Base-by-base conservation (phyloP, 1,140 invertebrate species). In the Temnothorax curvispinosus region DNA sequence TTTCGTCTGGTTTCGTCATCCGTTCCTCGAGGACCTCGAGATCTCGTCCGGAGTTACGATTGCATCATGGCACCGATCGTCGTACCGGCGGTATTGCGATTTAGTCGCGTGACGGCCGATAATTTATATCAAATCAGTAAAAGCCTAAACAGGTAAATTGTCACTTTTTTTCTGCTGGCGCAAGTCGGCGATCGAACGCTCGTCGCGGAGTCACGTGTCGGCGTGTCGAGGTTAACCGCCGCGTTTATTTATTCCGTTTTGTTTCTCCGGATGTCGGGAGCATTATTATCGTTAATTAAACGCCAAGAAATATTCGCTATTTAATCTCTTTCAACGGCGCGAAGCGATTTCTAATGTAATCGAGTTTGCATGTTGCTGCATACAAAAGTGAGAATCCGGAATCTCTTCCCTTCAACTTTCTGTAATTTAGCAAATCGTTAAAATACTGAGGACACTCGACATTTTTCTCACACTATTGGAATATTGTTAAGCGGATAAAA, bases 41-140 rank as follows among this genome's bases (percentile, higher is more conserved):
- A 21, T 86, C 58, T 71, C 6, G 62, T 76, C 50, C 9, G 38
- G 77, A 90, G 58, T 52, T 52, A 7, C 11, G 35, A 71, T 18
- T 60, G 52, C 78, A 89, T 71, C 50, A 94, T 94, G 93, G 92
- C 92, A 88, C 92, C 91, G 21, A 87, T 94, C 50, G 75, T 89
- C 54, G 54, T 92, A 87, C 93, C 94, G 88, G 90, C 89, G 60
- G 80, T 87, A 69, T n/a, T 88, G 35, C 93, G 88, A 93, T 90
- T 94, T 56, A 85, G 78, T 38, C 91, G 91, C 82, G 18, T 93
- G 4, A 85, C 91, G 18, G 80, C 93, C 56, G 93, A 94, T 71
- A 93, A 84, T 89, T 75, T 94, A 52, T 91, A 90, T 85, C 90
- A 94, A 87, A 89, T 90, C 38, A 87, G 89, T 60, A 91, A 90